These are phyloP conservation scores for Doris montereyensis DNA, from an alignment of 2,888 invertebrate genomes.

Conservation along the genomic window DNA sequence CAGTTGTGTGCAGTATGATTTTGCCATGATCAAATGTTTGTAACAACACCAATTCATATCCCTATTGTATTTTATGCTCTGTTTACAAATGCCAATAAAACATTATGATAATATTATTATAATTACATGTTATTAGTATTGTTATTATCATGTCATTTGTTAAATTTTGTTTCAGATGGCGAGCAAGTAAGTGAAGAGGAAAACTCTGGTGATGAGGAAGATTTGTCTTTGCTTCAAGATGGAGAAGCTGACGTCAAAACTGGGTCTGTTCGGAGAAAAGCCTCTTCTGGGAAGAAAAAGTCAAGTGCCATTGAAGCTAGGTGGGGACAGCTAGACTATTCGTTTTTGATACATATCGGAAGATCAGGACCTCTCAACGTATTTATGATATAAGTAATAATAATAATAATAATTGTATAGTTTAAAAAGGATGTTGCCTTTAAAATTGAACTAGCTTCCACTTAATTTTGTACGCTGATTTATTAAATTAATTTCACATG, in stretches of 20 bases:
- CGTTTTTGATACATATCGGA: background rate
- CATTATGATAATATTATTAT: too few relatives aligned
- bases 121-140: too few relatives aligned
- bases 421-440: too few relatives aligned
- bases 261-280: slow-evolving; percentile 35
- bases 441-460: too few relatives aligned
- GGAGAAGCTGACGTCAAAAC: slow-evolving; percentile 48
- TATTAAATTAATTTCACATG: too few relatives aligned
- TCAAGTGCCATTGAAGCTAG: slow-evolving; percentile 34
- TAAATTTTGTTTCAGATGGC: slow-evolving; percentile 59
- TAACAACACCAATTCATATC: background rate
- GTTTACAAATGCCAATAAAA: background rate
- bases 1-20: too few relatives aligned
- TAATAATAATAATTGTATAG: too few relatives aligned
- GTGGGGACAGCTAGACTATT: slow-evolving; percentile 6
- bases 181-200: slow-evolving; percentile 57
- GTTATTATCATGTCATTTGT: too few relatives aligned
- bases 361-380: background rate
- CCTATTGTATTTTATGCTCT: background rate
- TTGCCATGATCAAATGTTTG: background rate
- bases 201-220: slow-evolving; percentile 70
- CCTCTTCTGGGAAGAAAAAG: slow-evolving; percentile 39
- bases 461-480: too few relatives aligned
- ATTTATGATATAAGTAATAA: background rate
- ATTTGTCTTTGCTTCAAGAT: slow-evolving; percentile 54